Evolutionary conservation across 2,113 vertebrate genomes (phyloP).

Genomic region (Corydoras maculifer): DNA sequence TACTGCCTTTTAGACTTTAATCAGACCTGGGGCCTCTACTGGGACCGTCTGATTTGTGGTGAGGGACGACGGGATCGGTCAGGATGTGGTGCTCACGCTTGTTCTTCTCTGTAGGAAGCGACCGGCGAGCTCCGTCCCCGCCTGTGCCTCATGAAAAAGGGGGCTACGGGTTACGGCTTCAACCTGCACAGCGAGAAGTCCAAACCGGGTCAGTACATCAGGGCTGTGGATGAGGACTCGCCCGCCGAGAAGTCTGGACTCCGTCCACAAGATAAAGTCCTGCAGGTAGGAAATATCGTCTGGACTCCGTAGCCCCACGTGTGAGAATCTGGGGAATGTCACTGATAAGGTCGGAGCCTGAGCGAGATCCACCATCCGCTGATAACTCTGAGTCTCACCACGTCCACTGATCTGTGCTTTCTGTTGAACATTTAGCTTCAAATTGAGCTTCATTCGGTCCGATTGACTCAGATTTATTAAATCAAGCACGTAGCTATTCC

Average conservation of each 20-base stretch:
- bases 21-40: no score
- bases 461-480: no score
- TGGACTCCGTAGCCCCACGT: not conserved
- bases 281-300: slow-evolving; percentile 70
- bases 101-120: slow-evolving; percentile 24
- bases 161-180: slow-evolving; percentile 86
- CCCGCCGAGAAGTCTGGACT: slow-evolving; percentile 81
- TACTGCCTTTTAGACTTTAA: no score
- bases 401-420: no score
- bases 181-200: slow-evolving; percentile 96
- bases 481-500: no score
- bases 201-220: slow-evolving; percentile 88
- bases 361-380: not conserved
- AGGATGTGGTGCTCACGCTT: not conserved
- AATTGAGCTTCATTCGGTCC: no score
- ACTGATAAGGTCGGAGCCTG: not conserved
- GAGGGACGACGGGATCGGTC: no score
- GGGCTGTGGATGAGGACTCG: slow-evolving; percentile 83
- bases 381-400: no score
- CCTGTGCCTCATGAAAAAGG: slow-evolving; percentile 82
- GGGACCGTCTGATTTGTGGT: no score
- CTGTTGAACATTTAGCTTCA: no score
- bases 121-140: slow-evolving; percentile 73
- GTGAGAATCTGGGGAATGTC: no score
- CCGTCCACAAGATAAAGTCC: slow-evolving; percentile 80